Evolutionary conservation across 2,797 vertebrate species (phyloP), one percentile per base, ranked within the genome.

Genomic region (Halcyon badia): DNA sequence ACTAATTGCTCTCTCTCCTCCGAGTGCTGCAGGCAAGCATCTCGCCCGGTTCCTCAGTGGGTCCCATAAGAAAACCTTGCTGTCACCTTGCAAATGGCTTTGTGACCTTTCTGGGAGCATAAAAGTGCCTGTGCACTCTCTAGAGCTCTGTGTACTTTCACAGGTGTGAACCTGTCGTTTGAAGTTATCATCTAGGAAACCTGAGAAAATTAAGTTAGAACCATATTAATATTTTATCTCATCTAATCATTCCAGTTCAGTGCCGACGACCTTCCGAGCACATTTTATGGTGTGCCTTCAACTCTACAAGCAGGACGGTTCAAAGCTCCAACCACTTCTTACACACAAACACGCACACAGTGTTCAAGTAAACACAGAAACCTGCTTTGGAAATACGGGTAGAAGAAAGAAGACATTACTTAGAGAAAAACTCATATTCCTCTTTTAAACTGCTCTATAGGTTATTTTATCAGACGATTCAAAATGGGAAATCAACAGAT

Each of bases 321-420:
- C 41, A 26, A 57, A 64, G 20, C 7, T 87, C 61, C 66, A 49
- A 21, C 33, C 28, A 6, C 22, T 69, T 68, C 58, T 77, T n/a
- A 30, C 11, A 37, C 7, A 16, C 8, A 28, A 76, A 21, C 1
- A 6, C 2, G 6, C 3, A 6, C 0, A 0, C 0, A 0, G 6
- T 26, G 33, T 7, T 82, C 11, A 33, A 18, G 31, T 5, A 56
- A 83, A 57, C 10, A 35, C 33, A 46, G 3, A 3, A 3, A 7
- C 15, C 20, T 46, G 60, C 41, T 61, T 48, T 39, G 68, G 41
- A 84, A 79, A 44, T 3, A 30, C 2, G 14, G 39, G 46, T 12
- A 49, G 18, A 64, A 82, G 21, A 22, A 54, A 42, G 72, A 71
- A 58, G 1, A 42, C 79, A 81, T 54, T 46, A 37, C 12, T 39